Evolutionary conservation across 1,140 invertebrate genomes (phyloP), one percentile per base, ranked within the genome.

Genomic region (Anagrus nilaparvatae): DNA sequence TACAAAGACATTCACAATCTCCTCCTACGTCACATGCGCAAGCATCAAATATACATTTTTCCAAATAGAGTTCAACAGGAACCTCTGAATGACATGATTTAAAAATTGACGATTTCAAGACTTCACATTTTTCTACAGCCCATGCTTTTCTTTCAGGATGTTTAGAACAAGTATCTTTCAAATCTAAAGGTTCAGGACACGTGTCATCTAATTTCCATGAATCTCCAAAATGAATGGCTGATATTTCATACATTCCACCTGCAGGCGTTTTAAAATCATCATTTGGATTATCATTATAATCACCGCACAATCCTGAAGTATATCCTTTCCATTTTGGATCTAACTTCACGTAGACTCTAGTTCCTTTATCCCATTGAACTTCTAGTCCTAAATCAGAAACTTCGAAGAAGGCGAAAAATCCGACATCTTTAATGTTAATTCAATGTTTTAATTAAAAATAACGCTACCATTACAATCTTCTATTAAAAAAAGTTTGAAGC

Each of bases 1-100:
- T 88, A 60, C 90, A 94, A 0, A 91, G 61, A 64, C 89, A 95
- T 41, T 86, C 81, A 56, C 90, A 95, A 59, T 93, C 89, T 0
- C 81, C 89, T 13, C 89, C 89, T 32, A 38, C 32, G 61, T 92
- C 87, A 61, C 91, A 95, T 17, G 79, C 86, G 63, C 88, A 94
- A 1, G 84, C 74, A 63, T 92, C 87, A 39, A 77, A 77, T 38
- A 85, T 75, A 59, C 87, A 91, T 29, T 81, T 76, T 46, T 76
- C 65, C 33, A 81, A 54, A 53, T 75, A 88, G 1, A 67, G 63
- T 18, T 81, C 77, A 0, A 84, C 69, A 0, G 80, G 73, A 3
- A 93, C 84, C 60, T 88, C 82, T 1, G 72, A 69, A 60, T 92
- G 87, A 55, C 90, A 94, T 9, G 75, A 59, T 27, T 75, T 59